Percentiles rank a stretch among this genome's conserved stretches.
These are phyloP conservation scores for Peromyscus maniculatus DNA, from an alignment of 2,113 vertebrate genomes.

Conservation along the genomic window DNA sequence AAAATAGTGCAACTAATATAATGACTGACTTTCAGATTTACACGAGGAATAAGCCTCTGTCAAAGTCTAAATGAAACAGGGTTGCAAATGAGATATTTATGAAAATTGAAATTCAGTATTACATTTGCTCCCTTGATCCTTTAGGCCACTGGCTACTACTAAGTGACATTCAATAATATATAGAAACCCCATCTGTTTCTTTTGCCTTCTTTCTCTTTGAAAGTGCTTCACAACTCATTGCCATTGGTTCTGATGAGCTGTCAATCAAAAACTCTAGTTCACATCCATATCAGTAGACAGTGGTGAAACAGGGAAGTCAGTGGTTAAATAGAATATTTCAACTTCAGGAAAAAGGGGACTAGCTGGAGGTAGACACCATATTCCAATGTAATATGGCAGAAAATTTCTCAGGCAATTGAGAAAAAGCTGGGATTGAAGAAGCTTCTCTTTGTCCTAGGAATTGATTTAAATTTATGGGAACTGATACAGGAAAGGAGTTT, in stretches of 20 bases:
- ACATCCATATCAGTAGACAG: not conserved
- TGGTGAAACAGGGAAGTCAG: not conserved
- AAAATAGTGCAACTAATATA: not conserved
- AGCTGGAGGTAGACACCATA: not conserved
- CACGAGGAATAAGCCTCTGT: not conserved
- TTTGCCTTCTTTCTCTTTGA: not conserved
- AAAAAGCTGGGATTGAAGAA: not conserved
- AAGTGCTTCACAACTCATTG: not conserved
- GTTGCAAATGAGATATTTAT: conserved; percentile 3
- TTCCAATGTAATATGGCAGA: not conserved
- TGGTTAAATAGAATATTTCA: not conserved
- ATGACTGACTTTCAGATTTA: conserved; percentile 7
- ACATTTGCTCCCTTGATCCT: not conserved
- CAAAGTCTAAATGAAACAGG: not conserved
- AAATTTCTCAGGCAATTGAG: not conserved
- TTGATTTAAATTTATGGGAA: not conserved
- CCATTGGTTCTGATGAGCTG: not conserved
- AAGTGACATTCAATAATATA: not conserved
- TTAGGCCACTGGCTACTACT: not conserved
- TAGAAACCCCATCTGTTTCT: not conserved
- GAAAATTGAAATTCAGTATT: not conserved
- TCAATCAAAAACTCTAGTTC: not conserved
- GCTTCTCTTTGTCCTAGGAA: not conserved
- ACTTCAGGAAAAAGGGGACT: not conserved
- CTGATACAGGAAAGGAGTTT: not conserved